A percentile compares a stretch with the other conserved stretches of the same genome.
Conservation (phyloP, 2,888 invertebrate species). For the Malthinus seriepunctatus region DNA sequence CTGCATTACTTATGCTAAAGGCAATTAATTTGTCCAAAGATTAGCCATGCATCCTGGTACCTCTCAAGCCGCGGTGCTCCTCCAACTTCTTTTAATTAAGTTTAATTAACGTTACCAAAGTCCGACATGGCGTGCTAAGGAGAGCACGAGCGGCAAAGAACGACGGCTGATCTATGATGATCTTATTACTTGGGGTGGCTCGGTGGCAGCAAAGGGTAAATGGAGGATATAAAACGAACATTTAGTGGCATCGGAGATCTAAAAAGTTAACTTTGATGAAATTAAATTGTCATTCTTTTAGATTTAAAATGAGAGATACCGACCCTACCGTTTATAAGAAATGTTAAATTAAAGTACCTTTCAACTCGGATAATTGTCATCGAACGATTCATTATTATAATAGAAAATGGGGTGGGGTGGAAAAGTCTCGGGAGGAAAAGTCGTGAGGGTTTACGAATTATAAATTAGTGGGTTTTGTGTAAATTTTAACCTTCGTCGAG, state of each 20-base stretch:
- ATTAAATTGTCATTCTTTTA: conserved; percentile 49
- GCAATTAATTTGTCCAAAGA: conserved; percentile 58
- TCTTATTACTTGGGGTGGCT: conserved; percentile 44
- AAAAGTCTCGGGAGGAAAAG: conserved; percentile 11
- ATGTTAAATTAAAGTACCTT: conserved; percentile 37
- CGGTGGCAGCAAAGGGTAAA: conserved; percentile 42
- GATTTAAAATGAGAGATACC: conserved; percentile 35
- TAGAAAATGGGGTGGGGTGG: conserved; percentile 5
- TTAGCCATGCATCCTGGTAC: conserved; percentile 55
- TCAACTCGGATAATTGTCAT: conserved; percentile 29
- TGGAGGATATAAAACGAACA: conserved; percentile 47
- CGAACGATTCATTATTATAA: conserved; percentile 18
- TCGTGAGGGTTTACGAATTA: conserved; percentile 18
- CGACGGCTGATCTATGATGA: conserved; percentile 45
- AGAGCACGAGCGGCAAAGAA: conserved; percentile 34
- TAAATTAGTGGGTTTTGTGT: conserved; percentile 21
- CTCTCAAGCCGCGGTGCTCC: conserved; percentile 46
- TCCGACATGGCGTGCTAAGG: conserved; percentile 51
- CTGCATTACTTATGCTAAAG: conserved; percentile 53
- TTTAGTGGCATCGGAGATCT: conserved; percentile 46
- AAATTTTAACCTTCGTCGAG: conserved; percentile 13
- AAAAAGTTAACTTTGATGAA: conserved; percentile 46
- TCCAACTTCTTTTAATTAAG: conserved; percentile 57
- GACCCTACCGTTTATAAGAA: conserved; percentile 32
- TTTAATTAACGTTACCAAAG: conserved; percentile 59